A percentile compares a stretch with the other conserved stretches of the same genome.
Conservation (phyloP, 2,888 invertebrate species). For the Lobophora halterata region DNA sequence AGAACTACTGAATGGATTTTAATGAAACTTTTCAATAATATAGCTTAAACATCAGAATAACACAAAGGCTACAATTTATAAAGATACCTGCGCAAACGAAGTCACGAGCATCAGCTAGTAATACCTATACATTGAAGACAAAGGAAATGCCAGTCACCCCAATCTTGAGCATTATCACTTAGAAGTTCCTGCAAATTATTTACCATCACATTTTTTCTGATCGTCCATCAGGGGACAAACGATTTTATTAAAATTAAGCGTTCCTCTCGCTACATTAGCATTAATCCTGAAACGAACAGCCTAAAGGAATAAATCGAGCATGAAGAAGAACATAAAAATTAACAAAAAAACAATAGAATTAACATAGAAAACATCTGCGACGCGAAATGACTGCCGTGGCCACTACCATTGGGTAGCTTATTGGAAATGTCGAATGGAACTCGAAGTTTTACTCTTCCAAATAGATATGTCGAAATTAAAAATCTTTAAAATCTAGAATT, state of each 20-base stretch:
- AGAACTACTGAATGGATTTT: too few species aligned
- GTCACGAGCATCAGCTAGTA: too few species aligned
- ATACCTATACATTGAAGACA: neutral
- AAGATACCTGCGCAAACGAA: too few species aligned
- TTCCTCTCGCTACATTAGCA: conserved; percentile 59
- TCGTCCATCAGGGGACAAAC: conserved; percentile 31
- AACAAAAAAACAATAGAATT: conserved; percentile 81
- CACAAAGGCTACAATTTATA: too few species aligned
- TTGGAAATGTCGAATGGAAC: conserved; percentile 17
- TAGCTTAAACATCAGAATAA: too few species aligned
- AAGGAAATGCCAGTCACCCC: neutral
- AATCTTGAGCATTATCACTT: neutral
- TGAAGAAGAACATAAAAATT: conserved; percentile 76
- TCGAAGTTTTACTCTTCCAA: conserved; percentile 6
- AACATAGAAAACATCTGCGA: conserved; percentile 79
- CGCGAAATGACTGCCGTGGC: conserved; percentile 53
- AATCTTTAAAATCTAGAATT: too few species aligned
- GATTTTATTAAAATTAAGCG: conserved; percentile 45
- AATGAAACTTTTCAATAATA: too few species aligned
- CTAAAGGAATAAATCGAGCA: conserved; percentile 72
- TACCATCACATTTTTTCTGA: conserved; percentile 23
- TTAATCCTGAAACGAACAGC: conserved; percentile 69
- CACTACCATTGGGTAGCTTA: conserved; percentile 39
- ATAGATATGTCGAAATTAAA: too few species aligned
- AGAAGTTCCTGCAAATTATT: conserved; percentile 11